Conservation (phyloP, 2,113 vertebrate species). For the Camelus bactrianus region DNA sequence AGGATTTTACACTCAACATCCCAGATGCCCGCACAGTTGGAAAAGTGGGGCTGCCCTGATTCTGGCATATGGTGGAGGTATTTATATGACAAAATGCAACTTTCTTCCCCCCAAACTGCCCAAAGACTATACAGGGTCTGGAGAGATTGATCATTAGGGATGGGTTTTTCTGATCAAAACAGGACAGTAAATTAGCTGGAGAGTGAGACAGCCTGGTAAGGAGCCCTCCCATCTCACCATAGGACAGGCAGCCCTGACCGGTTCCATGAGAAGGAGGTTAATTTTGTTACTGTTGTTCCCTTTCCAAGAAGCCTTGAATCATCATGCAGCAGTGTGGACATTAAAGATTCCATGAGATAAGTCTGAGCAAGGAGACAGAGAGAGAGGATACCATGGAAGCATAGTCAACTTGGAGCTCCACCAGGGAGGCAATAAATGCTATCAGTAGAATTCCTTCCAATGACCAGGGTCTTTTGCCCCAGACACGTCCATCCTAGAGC, state of each 20-base stretch:
- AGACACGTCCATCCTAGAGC: background rate
- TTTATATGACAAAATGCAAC: conserved; percentile 44
- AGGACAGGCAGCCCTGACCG: background rate
- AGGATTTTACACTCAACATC: conserved; percentile 60
- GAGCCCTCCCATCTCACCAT: background rate
- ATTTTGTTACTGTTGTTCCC: background rate
- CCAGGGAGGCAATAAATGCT: background rate
- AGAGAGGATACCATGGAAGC: background rate
- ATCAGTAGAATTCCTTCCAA: background rate
- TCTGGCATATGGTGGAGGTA: background rate
- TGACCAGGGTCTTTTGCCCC: background rate
- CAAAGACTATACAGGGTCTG: background rate
- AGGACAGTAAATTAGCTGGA: background rate
- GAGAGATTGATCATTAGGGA: background rate
- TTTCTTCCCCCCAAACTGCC: background rate
- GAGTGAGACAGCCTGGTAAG: background rate
- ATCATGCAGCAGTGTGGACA: background rate
- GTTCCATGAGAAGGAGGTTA: background rate
- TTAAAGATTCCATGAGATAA: background rate
- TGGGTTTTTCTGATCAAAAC: background rate
- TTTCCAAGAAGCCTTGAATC: background rate
- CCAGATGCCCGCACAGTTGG: conserved; percentile 62
- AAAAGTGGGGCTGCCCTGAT: conserved; percentile 50
- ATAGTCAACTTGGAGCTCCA: background rate
- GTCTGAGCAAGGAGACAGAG: background rate